Evolutionary conservation across 1,140 invertebrate genomes (phyloP).

Genomic region (Caenorhabditis remanei): DNA sequence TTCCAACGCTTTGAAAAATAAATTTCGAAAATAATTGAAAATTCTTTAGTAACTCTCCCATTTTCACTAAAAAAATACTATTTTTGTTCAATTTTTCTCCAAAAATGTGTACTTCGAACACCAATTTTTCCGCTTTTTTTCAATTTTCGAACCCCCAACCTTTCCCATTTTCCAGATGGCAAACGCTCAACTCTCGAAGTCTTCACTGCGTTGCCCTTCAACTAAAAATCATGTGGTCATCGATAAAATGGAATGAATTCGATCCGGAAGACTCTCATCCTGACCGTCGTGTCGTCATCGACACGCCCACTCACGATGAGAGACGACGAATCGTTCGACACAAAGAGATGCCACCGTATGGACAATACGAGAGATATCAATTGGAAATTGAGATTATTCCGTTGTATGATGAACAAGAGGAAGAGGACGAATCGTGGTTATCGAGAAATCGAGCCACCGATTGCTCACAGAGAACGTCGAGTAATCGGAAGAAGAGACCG

Average conservation of each 20-base stretch:
- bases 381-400: constrained; percentile 50
- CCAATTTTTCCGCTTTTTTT: no score
- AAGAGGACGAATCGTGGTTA: constrained; percentile 53
- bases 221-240: constrained; percentile 91
- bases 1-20: no score
- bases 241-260: constrained; percentile 95
- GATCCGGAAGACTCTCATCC: constrained; percentile 69
- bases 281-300: constrained; percentile 55
- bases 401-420: constrained; percentile 58
- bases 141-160: neutral
- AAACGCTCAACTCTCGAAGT: constrained; percentile 87
- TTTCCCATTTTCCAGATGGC: constrained; percentile 81
- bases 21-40: no score
- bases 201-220: constrained; percentile 89
- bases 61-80: no score
- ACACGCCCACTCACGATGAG: constrained; percentile 61
- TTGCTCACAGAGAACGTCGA: neutral
- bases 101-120: no score
- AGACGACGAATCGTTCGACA: constrained; percentile 58
- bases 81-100: no score
- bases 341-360: constrained; percentile 65
- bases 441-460: neutral
- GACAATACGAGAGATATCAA: constrained; percentile 64
- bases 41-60: no score
- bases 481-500: constrained; percentile 16